Conservation (phyloP, 2,888 invertebrate genomes). For the Hybos culiciformis region DNA sequence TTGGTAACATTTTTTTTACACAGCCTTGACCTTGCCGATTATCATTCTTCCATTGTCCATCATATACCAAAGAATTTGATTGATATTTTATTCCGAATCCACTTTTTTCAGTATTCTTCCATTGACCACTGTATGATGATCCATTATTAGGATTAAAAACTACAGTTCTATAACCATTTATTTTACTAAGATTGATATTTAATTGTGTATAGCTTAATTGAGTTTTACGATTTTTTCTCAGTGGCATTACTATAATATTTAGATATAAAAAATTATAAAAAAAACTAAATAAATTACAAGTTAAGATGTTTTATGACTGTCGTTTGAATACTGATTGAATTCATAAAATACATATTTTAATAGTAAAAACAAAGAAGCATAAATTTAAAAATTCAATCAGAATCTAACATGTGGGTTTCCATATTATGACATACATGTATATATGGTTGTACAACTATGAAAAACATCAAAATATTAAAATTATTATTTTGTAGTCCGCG, state of each 20-base stretch:
- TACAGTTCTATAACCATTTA: slow-evolving; percentile 19
- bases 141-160: slow-evolving; percentile 24
- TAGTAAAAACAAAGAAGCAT: too few relatives aligned
- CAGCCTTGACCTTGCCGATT: slow-evolving; percentile 28
- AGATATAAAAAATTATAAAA: background rate
- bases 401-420: too few relatives aligned
- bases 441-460: too few relatives aligned
- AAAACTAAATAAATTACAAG: too few relatives aligned
- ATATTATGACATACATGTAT: too few relatives aligned
- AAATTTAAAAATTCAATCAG: too few relatives aligned
- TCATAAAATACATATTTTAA: too few relatives aligned
- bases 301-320: too few relatives aligned
- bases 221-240: background rate
- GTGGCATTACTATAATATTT: background rate
- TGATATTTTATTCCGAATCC: slow-evolving; percentile 21
- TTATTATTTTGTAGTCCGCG: too few relatives aligned
- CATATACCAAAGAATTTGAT: slow-evolving; percentile 23
- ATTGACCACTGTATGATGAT: slow-evolving; percentile 25
- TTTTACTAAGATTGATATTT: background rate
- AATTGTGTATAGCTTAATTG: background rate
- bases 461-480: too few relatives aligned
- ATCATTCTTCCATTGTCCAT: slow-evolving; percentile 26
- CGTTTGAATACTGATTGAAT: too few relatives aligned
- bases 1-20: slow-evolving; percentile 21
- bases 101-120: slow-evolving; percentile 21